A percentile compares a stretch with the other conserved stretches of the same genome.
Evolutionary conservation across 2,888 invertebrate genomes (phyloP).

Genomic region (Caenorhabditis afra): DNA sequence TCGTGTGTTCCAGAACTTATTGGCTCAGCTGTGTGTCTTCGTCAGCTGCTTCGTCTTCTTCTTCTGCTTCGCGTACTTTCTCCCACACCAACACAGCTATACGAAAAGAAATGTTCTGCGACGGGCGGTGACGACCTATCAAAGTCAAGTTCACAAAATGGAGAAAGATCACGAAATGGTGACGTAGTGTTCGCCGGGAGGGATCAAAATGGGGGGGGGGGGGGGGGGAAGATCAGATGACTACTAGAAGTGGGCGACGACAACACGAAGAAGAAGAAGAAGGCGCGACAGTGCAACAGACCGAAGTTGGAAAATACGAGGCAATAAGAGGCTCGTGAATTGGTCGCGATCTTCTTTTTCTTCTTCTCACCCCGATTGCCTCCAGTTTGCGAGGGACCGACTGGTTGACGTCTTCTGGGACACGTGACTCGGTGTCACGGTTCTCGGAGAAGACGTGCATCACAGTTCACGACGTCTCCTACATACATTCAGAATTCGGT

Average conservation of each 20-base stretch:
- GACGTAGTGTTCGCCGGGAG: conserved; percentile 48
- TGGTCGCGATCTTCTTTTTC: conserved; percentile 18
- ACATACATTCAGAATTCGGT: no score
- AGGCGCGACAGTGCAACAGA: conserved; percentile 20
- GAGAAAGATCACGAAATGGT: conserved; percentile 39
- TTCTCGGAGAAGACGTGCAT: no score
- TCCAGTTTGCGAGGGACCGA: neutral
- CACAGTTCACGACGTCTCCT: no score
- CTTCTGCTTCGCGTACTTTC: conserved; percentile 29
- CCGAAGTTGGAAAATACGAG: conserved; percentile 12
- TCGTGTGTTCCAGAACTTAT: conserved; percentile 38
- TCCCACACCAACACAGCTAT: conserved; percentile 15
- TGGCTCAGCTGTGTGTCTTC: conserved; percentile 8
- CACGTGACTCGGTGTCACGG: no score
- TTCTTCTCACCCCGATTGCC: conserved; percentile 1
- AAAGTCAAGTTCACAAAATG: conserved; percentile 54
- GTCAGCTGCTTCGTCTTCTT: conserved; percentile 19
- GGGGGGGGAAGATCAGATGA: conserved; percentile 40
- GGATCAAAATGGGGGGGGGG: conserved; percentile 31
- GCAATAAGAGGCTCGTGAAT: conserved; percentile 5
- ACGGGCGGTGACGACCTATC: conserved; percentile 16
- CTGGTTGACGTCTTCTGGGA: conserved; percentile 4
- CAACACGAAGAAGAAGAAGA: conserved; percentile 4
- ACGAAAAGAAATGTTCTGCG: conserved; percentile 15
- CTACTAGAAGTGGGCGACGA: conserved; percentile 16